Base-by-base conservation (phyloP, 2,797 vertebrate species). In the Sitta carolinensis region DNA sequence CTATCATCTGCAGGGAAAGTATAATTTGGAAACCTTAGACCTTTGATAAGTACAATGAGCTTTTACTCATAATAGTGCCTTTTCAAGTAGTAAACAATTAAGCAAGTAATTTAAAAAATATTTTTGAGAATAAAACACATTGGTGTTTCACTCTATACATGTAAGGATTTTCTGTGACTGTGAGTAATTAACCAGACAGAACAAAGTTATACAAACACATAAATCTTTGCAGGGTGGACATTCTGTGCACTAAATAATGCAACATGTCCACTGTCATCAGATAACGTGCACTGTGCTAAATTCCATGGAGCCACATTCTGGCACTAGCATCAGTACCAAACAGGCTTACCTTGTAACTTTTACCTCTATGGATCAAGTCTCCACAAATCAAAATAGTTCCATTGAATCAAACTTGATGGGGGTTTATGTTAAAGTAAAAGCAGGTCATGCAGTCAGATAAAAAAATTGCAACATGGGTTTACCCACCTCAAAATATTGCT, bases 371-470 rank as follows among this genome's bases (percentile, higher is more conserved):
- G 36, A 88, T 76, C n/a, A 42, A 75, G 15, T 51, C 32, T 91
- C 27, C 50, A 93, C 91, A 93, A 96, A 95, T 89, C 58, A 92
- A 87, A 96, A 85, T 21, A 6, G 11, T 30, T 81, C 30, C 0
- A 5, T 6, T 50, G 68, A 93, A 94, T 96, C 72, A 87, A 84
- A 81, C 58, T 81, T 48, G 55, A 45, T 26, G 23, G 34, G 58
- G 57, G 68, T 96, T 95, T 87, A 94, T 57, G 34, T 64, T 96
- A 94, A 97, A 92, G 74, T 94, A 64, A 89, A 95, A 93, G 85
- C 64, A 82, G 89, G 58, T 89, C 59, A 88, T 40, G 10, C 27
- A 68, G 36, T 78, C 77, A 72, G 74, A 78, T 95, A 87, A 96
- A 80, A 80, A 96, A 94, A 94, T 45, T 85, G 47, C 89, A 96